phyloP scores from a whole-genome alignment of 2,797 vertebrate species.

The Hephaestus fuliginosus region DNA sequence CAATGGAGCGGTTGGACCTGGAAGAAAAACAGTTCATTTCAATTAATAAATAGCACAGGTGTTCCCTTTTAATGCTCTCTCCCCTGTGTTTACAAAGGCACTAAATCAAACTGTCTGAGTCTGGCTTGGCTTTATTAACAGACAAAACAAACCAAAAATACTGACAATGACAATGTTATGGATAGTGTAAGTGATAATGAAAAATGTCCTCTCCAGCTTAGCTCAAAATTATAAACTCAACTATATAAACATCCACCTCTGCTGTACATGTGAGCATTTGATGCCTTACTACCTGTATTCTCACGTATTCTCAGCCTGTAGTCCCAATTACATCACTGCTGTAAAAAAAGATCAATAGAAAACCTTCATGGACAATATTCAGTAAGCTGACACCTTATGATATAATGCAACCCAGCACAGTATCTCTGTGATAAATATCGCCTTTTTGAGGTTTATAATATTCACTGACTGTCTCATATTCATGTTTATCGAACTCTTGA shows the following conservation, averaged over 20 bases:
- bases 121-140: not conserved
- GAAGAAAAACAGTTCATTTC: slow-evolving; percentile 56
- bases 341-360: not conserved
- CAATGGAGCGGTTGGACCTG: slow-evolving; percentile 93
- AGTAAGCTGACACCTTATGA: slow-evolving; percentile 14
- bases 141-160: not conserved
- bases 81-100: slow-evolving; percentile 14
- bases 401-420: not conserved
- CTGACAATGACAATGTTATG: not conserved
- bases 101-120: slow-evolving; percentile 27
- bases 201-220: not conserved
- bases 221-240: not conserved
- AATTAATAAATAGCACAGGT: slow-evolving; percentile 53
- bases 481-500: not conserved
- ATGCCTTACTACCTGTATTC: not conserved
- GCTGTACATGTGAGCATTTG: not conserved
- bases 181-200: not conserved
- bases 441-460: not conserved
- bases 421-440: not conserved
- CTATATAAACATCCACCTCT: not conserved
- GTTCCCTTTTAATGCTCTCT: slow-evolving; percentile 19
- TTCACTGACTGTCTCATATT: not conserved
- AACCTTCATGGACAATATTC: not conserved
- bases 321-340: slow-evolving; percentile 1
- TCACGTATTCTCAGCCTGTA: not conserved